A percentile compares a stretch with the other conserved stretches of the same genome.
phyloP scores from a whole-genome alignment of 2,113 vertebrate genomes.

The Cygnus atratus region DNA sequence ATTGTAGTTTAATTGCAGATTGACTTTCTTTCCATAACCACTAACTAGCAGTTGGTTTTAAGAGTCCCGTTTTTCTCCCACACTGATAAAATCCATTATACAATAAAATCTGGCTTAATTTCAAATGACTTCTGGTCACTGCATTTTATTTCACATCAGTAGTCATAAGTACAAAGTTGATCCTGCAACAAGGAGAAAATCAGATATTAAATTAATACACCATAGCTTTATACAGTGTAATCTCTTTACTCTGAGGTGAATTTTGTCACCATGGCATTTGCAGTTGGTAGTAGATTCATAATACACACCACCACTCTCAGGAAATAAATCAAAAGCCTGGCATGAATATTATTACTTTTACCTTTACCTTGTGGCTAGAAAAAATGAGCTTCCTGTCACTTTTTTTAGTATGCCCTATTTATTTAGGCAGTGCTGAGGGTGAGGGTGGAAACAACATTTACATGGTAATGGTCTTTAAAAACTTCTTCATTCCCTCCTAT shows the following conservation, averaged over 20 bases:
- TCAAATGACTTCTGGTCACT: neutral
- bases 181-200: neutral
- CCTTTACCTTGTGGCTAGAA: neutral
- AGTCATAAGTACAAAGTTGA: neutral
- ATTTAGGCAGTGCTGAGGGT: neutral
- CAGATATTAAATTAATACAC: neutral
- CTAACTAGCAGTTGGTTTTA: constrained; percentile 7
- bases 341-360: neutral
- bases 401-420: neutral
- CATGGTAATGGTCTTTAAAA: neutral
- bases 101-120: constrained; percentile 18
- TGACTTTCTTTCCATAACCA: constrained; percentile 3
- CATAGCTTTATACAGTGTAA: neutral
- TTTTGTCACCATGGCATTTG: neutral
- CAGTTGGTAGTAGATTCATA: neutral
- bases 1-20: neutral
- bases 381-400: neutral
- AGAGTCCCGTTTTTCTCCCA: neutral
- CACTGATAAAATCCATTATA: neutral
- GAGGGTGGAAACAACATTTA: neutral
- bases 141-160: neutral
- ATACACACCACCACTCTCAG: neutral
- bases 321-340: neutral
- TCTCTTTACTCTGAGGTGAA: neutral
- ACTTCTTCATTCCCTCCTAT: neutral